phyloP scores from a whole-genome alignment of 2,797 vertebrate genomes.

The Acanthopagrus latus region DNA sequence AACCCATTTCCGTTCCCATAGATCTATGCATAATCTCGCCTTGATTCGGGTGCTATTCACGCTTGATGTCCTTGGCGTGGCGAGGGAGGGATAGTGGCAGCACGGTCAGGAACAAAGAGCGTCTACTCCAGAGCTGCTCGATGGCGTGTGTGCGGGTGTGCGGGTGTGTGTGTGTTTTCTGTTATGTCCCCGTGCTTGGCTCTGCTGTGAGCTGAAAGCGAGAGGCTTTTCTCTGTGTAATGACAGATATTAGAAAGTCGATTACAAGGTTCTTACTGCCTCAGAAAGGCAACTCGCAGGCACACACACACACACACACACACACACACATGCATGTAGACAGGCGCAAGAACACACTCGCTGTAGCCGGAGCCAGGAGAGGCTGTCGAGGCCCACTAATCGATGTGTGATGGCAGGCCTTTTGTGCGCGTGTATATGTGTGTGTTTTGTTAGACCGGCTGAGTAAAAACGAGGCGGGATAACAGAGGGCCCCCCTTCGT shows the following conservation, averaged over 20 bases:
- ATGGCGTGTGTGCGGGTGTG: conserved; percentile 44
- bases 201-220: conserved; percentile 60
- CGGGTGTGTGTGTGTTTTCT: conserved; percentile 46
- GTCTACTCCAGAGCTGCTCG: conserved; percentile 51
- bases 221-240: conserved; percentile 71
- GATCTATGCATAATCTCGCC: conserved; percentile 69
- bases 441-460: conserved; percentile 33
- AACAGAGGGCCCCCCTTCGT: conserved; percentile 7
- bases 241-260: conserved; percentile 78
- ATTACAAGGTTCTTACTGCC: conserved; percentile 73
- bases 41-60: conserved; percentile 62
- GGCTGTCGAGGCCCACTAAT: conserved; percentile 51
- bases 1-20: conserved; percentile 51
- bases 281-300: conserved; percentile 35
- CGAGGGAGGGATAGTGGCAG: conserved; percentile 50
- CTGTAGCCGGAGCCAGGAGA: conserved; percentile 22
- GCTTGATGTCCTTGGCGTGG: conserved; percentile 65
- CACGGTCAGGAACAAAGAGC: conserved; percentile 65
- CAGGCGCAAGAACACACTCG: conserved; percentile 9
- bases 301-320: conserved; percentile 12
- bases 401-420: conserved; percentile 53
- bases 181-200: conserved; percentile 55
- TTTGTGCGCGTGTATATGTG: conserved; percentile 39
- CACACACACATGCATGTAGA: conserved; percentile 12
- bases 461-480: conserved; percentile 31